Conservation (phyloP, 2,797 vertebrate genomes). For the Chrosomus eos region DNA sequence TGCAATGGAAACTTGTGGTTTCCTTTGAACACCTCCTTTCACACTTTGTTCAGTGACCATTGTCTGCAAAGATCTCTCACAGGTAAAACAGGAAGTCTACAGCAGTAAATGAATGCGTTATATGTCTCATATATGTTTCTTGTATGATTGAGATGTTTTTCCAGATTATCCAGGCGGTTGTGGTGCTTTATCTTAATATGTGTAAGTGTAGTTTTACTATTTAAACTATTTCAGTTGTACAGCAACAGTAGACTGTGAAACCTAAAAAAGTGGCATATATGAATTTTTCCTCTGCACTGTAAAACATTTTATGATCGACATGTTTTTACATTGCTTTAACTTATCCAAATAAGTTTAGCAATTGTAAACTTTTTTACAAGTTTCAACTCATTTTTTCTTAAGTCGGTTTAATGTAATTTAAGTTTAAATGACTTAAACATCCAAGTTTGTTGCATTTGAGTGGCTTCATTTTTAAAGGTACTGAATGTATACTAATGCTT, state of each 20-base stretch:
- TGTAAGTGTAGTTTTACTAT: not conserved
- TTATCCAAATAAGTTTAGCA: too few relatives aligned
- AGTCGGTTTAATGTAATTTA: too few relatives aligned
- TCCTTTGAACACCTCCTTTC: too few relatives aligned
- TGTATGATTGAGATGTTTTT: not conserved
- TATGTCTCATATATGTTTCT: not conserved
- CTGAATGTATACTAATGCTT: not conserved
- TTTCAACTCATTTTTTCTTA: too few relatives aligned
- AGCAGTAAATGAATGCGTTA: not conserved
- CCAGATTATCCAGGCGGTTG: not conserved
- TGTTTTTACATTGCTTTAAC: too few relatives aligned
- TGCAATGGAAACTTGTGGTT: conserved; percentile 10
- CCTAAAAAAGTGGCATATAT: not conserved
- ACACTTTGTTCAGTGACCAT: not conserved
- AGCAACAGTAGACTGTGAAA: not conserved
- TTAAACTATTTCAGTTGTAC: not conserved
- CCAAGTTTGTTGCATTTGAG: too few relatives aligned
- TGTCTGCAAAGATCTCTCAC: not conserved
- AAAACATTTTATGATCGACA: too few relatives aligned
- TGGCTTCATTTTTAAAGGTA: not conserved
- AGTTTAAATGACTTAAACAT: too few relatives aligned
- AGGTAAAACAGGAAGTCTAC: not conserved
- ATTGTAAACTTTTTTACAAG: too few relatives aligned
- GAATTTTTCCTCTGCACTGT: not conserved
- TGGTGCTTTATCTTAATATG: not conserved